Evolutionary conservation across 2,797 vertebrate species (phyloP).

Genomic region (Podarcis lilfordi): DNA sequence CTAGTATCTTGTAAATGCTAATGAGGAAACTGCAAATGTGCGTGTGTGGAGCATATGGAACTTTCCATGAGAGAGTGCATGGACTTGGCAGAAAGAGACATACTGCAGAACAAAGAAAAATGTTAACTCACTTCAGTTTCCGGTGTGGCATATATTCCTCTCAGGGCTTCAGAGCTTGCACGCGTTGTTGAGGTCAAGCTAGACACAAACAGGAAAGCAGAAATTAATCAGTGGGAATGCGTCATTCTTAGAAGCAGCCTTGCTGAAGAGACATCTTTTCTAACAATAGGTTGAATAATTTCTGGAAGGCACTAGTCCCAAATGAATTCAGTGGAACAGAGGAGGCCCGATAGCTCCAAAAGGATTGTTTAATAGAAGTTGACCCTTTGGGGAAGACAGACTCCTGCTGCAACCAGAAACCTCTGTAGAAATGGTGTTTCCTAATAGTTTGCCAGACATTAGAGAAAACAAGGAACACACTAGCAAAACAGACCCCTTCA

Average conservation of each 20-base stretch:
- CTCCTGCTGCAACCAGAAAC: not conserved
- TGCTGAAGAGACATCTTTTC: not conserved
- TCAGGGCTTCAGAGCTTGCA: slow-evolving; percentile 91
- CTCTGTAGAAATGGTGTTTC: slow-evolving; percentile 16
- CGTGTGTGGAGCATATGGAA: not conserved
- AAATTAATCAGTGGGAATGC: not conserved
- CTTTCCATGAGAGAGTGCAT: slow-evolving; percentile 2
- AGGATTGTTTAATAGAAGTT: not conserved
- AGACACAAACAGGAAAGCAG: slow-evolving; percentile 44
- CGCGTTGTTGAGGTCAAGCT: slow-evolving; percentile 95
- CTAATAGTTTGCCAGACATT: not conserved
- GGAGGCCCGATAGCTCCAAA: not conserved
- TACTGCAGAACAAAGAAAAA: not conserved
- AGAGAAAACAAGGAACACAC: not conserved
- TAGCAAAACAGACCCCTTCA: not conserved
- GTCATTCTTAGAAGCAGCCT: not conserved
- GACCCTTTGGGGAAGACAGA: not conserved
- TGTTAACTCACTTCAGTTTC: slow-evolving; percentile 87
- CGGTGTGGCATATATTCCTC: slow-evolving; percentile 84
- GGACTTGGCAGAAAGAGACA: not conserved
- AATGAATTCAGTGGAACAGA: not conserved
- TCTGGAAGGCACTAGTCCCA: not conserved
- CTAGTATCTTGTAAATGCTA: not conserved
- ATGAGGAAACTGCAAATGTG: not conserved
- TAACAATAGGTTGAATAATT: not conserved